Base-by-base conservation (phyloP, 1,140 invertebrate genomes). In the Zaprionus inermis region DNA sequence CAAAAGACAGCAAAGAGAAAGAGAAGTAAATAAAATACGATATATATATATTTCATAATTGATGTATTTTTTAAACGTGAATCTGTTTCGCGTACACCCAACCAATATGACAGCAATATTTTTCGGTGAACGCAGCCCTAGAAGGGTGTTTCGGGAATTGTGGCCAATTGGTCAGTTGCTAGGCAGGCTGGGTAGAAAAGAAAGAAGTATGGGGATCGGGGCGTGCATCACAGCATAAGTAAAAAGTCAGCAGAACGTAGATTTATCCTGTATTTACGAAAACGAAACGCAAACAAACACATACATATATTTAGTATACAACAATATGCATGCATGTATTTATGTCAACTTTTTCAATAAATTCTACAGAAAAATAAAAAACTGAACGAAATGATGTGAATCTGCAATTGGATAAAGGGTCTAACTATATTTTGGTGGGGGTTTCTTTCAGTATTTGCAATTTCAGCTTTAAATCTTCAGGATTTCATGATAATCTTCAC, bases 311-410 rank as follows among this genome's bases (percentile, higher is more conserved):
- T 91, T 90, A 86, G 86, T 90, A 90, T 82, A 90, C 76, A 90
- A 82, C 82, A 80, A 90, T 90, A 91, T 91, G 90, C 90, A 91
- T 91, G 90, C 90, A 90, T 91, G 90, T 91, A 91, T 91, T 91
- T 91, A 91, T 91, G 88, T 92, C 88, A 81, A 91, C 86, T 91
- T 91, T 91, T 90, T 90, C 86, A 91, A 92, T 89, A 91, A 91
- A 91, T 91, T 90, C 84, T 80, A 79, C 76, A 90, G 76, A 80
- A 86, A 77, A 73, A 72, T 65, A 63, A 38, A 54, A 57, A 74
- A 32, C 20, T 24, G 12, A 51, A 61, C 12, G 16, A 5, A 20
- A 9, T 30, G 11, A 58, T 30, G 20, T 44, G 38, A 1, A 16
- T 44, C n/a, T 44, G 6, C 10, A 44, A 16, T 16, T 16, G 38